A percentile compares a stretch with the other conserved stretches of the same genome.
These are phyloP conservation scores for Yponomeuta evonymella DNA, from an alignment of 2,888 invertebrate species.

Conservation along the genomic window DNA sequence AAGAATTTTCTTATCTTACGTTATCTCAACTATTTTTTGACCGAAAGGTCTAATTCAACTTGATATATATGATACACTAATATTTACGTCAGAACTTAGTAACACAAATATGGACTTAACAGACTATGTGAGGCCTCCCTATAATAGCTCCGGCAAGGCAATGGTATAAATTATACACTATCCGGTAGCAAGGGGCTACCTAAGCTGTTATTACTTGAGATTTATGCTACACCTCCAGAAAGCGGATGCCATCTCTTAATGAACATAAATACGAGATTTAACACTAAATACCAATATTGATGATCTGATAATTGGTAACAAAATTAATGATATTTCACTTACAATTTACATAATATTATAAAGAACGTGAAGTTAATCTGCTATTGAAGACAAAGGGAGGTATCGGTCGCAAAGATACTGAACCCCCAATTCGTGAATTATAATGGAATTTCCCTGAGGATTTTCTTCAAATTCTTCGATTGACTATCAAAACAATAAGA, in stretches of 20 bases:
- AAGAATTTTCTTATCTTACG: too few relatives aligned
- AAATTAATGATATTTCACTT: neutral
- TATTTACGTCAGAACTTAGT: neutral
- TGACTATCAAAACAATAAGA: neutral
- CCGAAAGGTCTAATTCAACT: too few relatives aligned
- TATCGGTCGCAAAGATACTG: neutral
- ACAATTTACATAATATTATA: neutral
- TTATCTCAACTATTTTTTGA: too few relatives aligned
- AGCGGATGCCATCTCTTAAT: constrained; percentile 33
- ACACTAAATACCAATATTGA: constrained; percentile 17
- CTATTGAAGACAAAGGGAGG: neutral
- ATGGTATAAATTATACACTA: constrained; percentile 27
- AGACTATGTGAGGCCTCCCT: neutral
- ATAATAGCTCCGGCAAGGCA: neutral
- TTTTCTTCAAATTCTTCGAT: neutral
- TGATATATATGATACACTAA: too few relatives aligned
- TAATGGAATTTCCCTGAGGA: neutral
- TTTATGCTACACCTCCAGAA: constrained; percentile 33
- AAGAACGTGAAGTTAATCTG: neutral
- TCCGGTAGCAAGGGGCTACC: constrained; percentile 28
- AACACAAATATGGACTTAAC: neutral
- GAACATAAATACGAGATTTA: constrained; percentile 28
- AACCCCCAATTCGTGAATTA: neutral
- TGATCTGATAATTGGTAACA: neutral
- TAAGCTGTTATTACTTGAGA: constrained; percentile 32